Base-by-base conservation (phyloP, 2,113 vertebrate genomes). In the Petromus typicus region DNA sequence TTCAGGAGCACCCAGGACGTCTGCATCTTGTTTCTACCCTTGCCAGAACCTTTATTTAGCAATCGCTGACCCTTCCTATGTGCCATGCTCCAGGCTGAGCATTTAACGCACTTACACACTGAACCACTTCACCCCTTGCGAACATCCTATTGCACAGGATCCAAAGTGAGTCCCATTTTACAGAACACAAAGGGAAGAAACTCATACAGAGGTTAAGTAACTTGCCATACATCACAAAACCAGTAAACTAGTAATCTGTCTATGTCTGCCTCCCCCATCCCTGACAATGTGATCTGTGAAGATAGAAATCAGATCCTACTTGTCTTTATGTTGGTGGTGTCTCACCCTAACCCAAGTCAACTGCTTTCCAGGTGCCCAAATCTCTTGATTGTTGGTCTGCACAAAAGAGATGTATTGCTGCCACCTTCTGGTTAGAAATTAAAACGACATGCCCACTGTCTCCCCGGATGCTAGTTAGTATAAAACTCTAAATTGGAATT, bases 361-460 rank as follows among this genome's bases (percentile, higher is more conserved):
- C 67, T 64, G 76, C 73, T 75, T 56, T 3, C 51, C 16, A 82
- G 27, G 61, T 22, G 27, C 22, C 32, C 57, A 71, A 94, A 89
- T 23, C 7, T 56, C 56, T 0, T 3, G 12, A 3, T 8, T 48
- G 27, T 5, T n/a, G 30, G 30, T 64, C 76, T 14, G 27, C 57
- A 86, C 95, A 93, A 63, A 76, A 90, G 71, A 75, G 51, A 61
- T 90, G 45, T 96, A 45, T 85, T 97, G 93, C 97, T 96, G 95
- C 96, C 97, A 97, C 56, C 97, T 90, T 48, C 93, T 96, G 97
- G 91, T 82, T n/a, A 90, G 5, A 82, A 69, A 2, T 1, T 7
- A 63, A 90, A 96, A 96, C 87, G 67, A 84, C 93, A 90, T 54
- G 8, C 30, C 87, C 81, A 59, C 64, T 7, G 12, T 78, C 76